Evolutionary conservation across 2,888 invertebrate genomes (phyloP).

Genomic region (Tinea semifulvella): DNA sequence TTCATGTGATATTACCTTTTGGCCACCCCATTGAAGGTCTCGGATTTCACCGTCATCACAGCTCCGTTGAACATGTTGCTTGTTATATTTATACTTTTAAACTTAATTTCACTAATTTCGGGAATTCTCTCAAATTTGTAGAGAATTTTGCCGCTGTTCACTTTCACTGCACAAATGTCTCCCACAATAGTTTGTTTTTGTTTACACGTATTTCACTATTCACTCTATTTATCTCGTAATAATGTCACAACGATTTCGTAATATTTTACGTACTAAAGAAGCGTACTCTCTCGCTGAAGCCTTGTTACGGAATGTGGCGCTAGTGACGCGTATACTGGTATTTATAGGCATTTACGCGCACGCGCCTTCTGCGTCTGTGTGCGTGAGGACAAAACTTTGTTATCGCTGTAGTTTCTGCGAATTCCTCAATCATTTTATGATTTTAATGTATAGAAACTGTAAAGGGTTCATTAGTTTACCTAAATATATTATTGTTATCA

Average conservation of each 20-base stretch:
- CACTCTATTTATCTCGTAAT: not conserved
- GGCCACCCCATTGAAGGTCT: conserved; percentile 54
- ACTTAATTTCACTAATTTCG: conserved; percentile 38
- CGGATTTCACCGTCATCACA: conserved; percentile 53
- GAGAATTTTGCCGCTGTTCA: conserved; percentile 31
- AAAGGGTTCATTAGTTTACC: not conserved
- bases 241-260: conserved; percentile 20
- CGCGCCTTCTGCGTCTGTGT: conserved; percentile 30
- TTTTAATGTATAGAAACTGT: not conserved
- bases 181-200: conserved; percentile 20
- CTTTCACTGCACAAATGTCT: conserved; percentile 29
- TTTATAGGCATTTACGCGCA: conserved; percentile 34
- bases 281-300: conserved; percentile 34
- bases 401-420: conserved; percentile 44
- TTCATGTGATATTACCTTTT: conserved; percentile 44
- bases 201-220: not conserved
- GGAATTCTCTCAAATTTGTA: conserved; percentile 29
- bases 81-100: conserved; percentile 42
- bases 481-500: not conserved
- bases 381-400: conserved; percentile 34
- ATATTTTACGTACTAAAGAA: conserved; percentile 29
- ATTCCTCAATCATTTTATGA: conserved; percentile 24
- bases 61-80: conserved; percentile 55
- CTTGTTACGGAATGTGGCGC: conserved; percentile 29
- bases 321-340: conserved; percentile 23